Conservation (phyloP, 1,140 invertebrate genomes). For the Drosophila saltans region DNA sequence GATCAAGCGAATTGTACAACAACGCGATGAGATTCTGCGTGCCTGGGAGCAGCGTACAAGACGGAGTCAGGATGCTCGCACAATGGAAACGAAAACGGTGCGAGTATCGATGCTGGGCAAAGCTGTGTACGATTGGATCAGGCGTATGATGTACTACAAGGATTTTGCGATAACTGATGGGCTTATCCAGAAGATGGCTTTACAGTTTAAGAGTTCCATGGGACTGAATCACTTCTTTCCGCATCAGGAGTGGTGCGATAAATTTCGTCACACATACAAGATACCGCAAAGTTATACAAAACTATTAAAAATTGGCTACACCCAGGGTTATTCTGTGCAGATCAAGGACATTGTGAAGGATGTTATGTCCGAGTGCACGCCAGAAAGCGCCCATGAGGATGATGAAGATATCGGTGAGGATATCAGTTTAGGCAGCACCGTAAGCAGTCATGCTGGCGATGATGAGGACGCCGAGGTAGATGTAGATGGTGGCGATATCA, state of each 20-base stretch:
- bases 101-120: constrained; percentile 74
- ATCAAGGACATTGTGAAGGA: constrained; percentile 79
- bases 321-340: constrained; percentile 73
- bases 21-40: constrained; percentile 67
- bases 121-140: constrained; percentile 79
- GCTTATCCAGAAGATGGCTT: constrained; percentile 76
- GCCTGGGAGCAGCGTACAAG: constrained; percentile 78
- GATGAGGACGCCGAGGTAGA: constrained; percentile 60
- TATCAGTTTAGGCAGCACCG: constrained; percentile 41
- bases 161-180: constrained; percentile 76
- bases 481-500: constrained; percentile 55
- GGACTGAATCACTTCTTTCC: constrained; percentile 74
- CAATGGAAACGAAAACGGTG: constrained; percentile 72
- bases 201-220: constrained; percentile 79
- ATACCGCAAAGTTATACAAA: constrained; percentile 69
- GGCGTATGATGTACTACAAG: constrained; percentile 82
- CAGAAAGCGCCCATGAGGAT: constrained; percentile 1
- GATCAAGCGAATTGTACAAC: constrained; percentile 78
- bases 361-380: constrained; percentile 60
- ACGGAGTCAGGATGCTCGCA: constrained; percentile 68
- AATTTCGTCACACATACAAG: constrained; percentile 71
- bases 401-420: constrained; percentile 43
- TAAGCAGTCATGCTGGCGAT: constrained; percentile 48
- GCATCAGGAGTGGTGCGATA: constrained; percentile 80
- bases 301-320: constrained; percentile 67